Conservation (phyloP, 2,113 vertebrate species). For the Catagonus wagneri region DNA sequence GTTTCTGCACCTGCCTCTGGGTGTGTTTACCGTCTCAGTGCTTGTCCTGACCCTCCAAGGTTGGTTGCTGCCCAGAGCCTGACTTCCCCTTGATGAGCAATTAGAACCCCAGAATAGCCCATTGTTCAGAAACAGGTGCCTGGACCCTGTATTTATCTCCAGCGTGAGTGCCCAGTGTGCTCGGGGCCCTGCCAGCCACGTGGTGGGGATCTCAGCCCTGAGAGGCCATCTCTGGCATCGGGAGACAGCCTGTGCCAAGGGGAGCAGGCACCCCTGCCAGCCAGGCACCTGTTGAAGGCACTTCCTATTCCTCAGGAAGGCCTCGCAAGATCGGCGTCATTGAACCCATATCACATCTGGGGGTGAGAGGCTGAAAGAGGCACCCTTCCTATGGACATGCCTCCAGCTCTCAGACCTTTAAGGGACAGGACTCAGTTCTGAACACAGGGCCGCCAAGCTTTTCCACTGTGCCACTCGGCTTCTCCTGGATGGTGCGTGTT, state of each 20-base stretch:
- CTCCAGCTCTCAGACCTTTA: background rate
- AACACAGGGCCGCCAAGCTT: background rate
- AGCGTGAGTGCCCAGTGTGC: background rate
- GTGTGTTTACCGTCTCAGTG: background rate
- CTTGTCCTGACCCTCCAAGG: constrained; percentile 6
- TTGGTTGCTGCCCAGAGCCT: constrained; percentile 62
- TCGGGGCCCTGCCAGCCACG: constrained; percentile 50
- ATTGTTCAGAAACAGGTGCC: constrained; percentile 77
- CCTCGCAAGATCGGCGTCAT: background rate
- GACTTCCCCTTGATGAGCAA: constrained; percentile 69
- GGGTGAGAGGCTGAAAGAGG: background rate
- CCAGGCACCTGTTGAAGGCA: background rate
- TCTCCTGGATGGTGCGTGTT: background rate
- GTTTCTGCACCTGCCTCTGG: background rate
- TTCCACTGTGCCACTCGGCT: background rate
- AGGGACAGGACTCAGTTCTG: background rate
- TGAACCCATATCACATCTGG: background rate
- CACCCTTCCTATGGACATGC: background rate
- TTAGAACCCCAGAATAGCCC: constrained; percentile 76
- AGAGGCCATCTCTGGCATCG: background rate
- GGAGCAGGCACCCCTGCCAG: background rate
- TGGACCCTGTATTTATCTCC: constrained; percentile 68
- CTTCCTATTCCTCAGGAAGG: background rate
- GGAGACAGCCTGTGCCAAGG: background rate
- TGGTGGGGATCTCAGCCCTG: background rate